Percentiles rank a stretch among this genome's conserved stretches.
Conservation (phyloP, 1,140 invertebrate species). For the Microplitis mediator region DNA sequence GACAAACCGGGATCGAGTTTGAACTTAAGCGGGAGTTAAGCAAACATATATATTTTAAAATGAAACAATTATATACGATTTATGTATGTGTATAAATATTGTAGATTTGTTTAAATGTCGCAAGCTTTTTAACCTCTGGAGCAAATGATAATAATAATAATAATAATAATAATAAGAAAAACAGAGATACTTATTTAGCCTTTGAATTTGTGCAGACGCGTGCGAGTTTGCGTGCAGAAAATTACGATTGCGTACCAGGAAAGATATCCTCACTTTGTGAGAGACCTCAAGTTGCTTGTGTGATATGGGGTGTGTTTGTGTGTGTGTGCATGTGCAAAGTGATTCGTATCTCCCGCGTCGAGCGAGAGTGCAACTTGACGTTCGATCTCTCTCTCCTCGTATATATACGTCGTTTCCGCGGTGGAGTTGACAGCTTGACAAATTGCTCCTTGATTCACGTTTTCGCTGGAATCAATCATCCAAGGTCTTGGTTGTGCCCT, state of each 20-base stretch:
- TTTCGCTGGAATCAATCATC: conserved; percentile 61
- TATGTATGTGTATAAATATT: neutral
- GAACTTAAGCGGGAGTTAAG: no score
- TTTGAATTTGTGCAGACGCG: conserved; percentile 17
- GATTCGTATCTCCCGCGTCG: conserved; percentile 42
- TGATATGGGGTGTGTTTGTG: neutral
- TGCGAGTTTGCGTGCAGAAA: conserved; percentile 27
- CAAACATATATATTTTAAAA: neutral
- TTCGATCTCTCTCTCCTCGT: conserved; percentile 21
- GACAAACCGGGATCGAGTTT: no score
- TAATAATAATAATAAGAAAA: neutral
- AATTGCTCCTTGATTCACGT: conserved; percentile 58
- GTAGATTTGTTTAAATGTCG: neutral
- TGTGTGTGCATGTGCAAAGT: conserved; percentile 7
- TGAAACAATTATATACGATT: no score
- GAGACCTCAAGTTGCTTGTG: neutral
- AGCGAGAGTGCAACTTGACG: conserved; percentile 12
- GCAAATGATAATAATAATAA: no score
- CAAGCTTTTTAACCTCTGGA: neutral
- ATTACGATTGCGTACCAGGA: conserved; percentile 19
- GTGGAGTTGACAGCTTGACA: conserved; percentile 53
- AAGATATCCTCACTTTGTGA: conserved; percentile 10
- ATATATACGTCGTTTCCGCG: conserved; percentile 1
- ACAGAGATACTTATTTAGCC: neutral
- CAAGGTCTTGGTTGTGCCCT: conserved; percentile 16